phyloP scores from a whole-genome alignment of 1,140 invertebrate genomes.

The Magallana gigas region DNA sequence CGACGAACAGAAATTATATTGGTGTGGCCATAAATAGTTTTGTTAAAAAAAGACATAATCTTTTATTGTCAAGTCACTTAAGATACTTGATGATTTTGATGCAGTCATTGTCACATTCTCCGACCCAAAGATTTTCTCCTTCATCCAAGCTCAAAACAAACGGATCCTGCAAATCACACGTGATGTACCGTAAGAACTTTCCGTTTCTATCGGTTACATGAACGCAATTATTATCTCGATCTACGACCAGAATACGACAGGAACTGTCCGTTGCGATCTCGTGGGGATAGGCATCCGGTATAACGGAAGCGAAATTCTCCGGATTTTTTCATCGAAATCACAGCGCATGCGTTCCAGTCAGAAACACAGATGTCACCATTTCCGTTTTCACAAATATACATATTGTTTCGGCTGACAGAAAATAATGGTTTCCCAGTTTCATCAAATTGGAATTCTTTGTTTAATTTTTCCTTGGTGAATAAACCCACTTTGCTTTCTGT shows the following conservation, averaged over 20 bases:
- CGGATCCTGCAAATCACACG: background rate
- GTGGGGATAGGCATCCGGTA: background rate
- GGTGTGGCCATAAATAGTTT: background rate
- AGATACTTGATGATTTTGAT: conserved; percentile 37
- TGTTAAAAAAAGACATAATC: no score
- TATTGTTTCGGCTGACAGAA: background rate
- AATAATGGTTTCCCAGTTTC: background rate
- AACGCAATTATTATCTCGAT: background rate
- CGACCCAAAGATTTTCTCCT: conserved; percentile 17
- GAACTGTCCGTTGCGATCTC: background rate
- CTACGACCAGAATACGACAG: background rate
- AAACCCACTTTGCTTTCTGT: background rate
- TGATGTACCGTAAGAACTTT: conserved; percentile 15
- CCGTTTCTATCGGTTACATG: conserved; percentile 14
- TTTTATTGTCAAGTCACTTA: background rate
- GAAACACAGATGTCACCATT: conserved; percentile 21
- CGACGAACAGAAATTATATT: no score
- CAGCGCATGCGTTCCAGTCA: background rate
- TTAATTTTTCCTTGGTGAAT: background rate
- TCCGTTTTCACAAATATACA: conserved; percentile 19
- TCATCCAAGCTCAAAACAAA: background rate
- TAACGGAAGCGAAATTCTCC: conserved; percentile 17
- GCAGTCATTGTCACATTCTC: background rate
- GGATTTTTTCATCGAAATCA: background rate
- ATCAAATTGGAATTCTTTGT: conserved; percentile 5